Evolutionary conservation across 2,113 vertebrate species (phyloP).

Genomic region (Cricetomys ansorgei): DNA sequence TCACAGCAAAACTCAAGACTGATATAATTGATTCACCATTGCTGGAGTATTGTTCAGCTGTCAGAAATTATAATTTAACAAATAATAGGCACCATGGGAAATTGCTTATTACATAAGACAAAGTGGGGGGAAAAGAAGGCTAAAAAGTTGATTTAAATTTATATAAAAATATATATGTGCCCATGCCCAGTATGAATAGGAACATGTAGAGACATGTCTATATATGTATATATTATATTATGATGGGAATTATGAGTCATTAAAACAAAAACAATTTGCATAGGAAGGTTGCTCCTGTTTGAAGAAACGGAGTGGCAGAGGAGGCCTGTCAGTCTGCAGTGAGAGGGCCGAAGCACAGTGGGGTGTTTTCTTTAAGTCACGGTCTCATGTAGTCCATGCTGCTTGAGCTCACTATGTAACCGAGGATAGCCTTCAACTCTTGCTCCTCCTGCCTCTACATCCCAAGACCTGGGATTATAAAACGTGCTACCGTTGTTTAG

Average conservation of each 20-base stretch:
- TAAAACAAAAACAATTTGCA: background rate
- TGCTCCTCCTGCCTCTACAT: background rate
- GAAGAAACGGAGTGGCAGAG: background rate
- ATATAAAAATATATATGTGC: background rate
- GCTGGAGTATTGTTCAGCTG: background rate
- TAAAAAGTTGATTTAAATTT: background rate
- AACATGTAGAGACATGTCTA: background rate
- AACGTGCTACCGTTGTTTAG: background rate
- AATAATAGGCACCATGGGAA: background rate
- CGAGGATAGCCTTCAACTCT: background rate
- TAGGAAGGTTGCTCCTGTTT: background rate
- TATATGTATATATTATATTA: background rate
- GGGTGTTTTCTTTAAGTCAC: background rate
- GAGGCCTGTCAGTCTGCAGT: too few species aligned
- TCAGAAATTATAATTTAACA: background rate
- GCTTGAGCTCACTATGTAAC: background rate
- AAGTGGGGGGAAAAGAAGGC: background rate
- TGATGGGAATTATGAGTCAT: background rate
- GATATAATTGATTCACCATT: background rate
- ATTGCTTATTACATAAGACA: background rate
- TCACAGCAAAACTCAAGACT: background rate
- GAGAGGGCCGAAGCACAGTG: background rate
- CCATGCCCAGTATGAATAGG: background rate
- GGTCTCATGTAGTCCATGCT: background rate
- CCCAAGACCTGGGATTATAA: background rate